Evolutionary conservation across 2,113 vertebrate species (phyloP).

Genomic region (Salvelinus fontinalis): DNA sequence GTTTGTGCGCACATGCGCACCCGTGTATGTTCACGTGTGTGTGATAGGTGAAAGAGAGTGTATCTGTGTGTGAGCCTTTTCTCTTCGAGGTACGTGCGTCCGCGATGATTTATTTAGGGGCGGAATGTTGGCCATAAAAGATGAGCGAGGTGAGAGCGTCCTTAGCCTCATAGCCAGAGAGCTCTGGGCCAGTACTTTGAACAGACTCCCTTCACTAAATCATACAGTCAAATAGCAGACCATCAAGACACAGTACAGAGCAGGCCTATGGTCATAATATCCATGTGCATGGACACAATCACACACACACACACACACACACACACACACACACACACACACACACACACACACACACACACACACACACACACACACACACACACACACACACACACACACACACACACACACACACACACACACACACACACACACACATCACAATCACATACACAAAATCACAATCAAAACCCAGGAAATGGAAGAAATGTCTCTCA

Average conservation of each 20-base stretch:
- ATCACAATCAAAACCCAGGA: too few relatives aligned
- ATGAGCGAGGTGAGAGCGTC: slow-evolving; percentile 40
- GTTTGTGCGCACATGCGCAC: too few relatives aligned
- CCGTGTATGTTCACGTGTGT: slow-evolving; percentile 27
- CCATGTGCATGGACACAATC: not conserved
- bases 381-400: not conserved
- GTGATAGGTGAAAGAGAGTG: not conserved
- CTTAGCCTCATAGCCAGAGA: slow-evolving; percentile 22
- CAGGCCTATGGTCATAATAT: too few relatives aligned
- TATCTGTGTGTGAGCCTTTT: slow-evolving; percentile 1
- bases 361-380: not conserved
- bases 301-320: not conserved
- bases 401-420: not conserved
- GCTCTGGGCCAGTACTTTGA: slow-evolving; percentile 7
- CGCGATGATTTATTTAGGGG: slow-evolving; percentile 49
- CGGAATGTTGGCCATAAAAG: slow-evolving; percentile 54
- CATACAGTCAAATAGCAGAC: not conserved
- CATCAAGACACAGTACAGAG: not conserved
- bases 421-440: too few relatives aligned
- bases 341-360: not conserved
- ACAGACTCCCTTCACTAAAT: not conserved
- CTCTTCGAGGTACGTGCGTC: slow-evolving; percentile 4
- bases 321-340: not conserved
- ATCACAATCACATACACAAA: not conserved
- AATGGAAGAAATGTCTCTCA: too few relatives aligned